phyloP scores from a whole-genome alignment of 2,888 invertebrate genomes.

The Drosophila engyochracea region DNA sequence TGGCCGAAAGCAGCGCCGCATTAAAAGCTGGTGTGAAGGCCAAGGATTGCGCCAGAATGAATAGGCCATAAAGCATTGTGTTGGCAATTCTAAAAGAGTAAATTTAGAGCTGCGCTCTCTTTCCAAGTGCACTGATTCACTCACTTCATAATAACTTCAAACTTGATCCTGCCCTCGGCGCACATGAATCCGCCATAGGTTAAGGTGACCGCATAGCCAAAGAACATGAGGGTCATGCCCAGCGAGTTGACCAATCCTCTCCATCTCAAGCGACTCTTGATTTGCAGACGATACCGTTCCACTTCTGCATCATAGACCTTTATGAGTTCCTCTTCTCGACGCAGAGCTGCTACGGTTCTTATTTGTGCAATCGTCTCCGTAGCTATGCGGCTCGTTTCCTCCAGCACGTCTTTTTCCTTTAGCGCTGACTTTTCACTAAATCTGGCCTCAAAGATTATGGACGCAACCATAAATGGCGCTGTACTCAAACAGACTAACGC shows the following conservation, averaged over 20 bases:
- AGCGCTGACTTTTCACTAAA: constrained; percentile 88
- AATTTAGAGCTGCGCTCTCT: not conserved
- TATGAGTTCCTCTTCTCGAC: constrained; percentile 87
- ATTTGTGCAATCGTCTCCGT: constrained; percentile 91
- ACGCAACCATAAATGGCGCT: constrained; percentile 89
- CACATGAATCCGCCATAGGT: constrained; percentile 91
- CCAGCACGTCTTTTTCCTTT: constrained; percentile 88
- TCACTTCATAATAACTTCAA: constrained; percentile 90
- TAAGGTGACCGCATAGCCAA: constrained; percentile 90
- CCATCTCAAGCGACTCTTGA: constrained; percentile 87
- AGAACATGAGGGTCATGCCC: constrained; percentile 89
- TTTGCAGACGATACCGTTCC: constrained; percentile 85
- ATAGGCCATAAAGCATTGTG: constrained; percentile 90
- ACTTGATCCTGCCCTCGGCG: constrained; percentile 87
- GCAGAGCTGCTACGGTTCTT: constrained; percentile 89
- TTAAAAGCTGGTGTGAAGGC: constrained; percentile 92
- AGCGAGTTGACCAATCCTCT: constrained; percentile 90
- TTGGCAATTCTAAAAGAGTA: constrained; percentile 88
- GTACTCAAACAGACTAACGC: constrained; percentile 89
- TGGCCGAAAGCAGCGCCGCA: constrained; percentile 89
- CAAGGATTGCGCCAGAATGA: constrained; percentile 91
- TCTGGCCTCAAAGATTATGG: constrained; percentile 88
- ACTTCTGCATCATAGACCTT: constrained; percentile 87
- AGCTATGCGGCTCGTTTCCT: constrained; percentile 89
- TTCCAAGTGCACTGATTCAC: constrained; percentile 48